A percentile compares a stretch with the other conserved stretches of the same genome.
Evolutionary conservation across 2,888 invertebrate genomes (phyloP).

Genomic region (Drosophila nr. perissopoda): DNA sequence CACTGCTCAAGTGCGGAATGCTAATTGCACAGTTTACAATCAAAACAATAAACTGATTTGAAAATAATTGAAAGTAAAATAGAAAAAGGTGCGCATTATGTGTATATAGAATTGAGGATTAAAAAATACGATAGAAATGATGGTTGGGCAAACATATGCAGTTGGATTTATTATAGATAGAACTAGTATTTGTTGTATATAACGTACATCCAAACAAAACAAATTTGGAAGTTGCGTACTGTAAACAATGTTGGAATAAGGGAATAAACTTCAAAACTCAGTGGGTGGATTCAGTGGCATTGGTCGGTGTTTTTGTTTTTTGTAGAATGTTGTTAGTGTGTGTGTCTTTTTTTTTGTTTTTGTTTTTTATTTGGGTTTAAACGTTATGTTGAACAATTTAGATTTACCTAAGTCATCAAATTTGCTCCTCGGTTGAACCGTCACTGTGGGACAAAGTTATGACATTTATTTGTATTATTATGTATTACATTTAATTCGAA

Average conservation of each 20-base stretch:
- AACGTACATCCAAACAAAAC: constrained; percentile 54
- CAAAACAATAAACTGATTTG: constrained; percentile 26
- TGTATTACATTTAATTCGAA: constrained; percentile 52
- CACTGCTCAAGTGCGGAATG: constrained; percentile 45
- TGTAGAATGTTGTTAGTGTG: constrained; percentile 41
- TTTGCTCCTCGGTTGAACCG: constrained; percentile 89
- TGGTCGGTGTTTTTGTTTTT: constrained; percentile 28
- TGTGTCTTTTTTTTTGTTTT: constrained; percentile 23
- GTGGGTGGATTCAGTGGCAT: constrained; percentile 46
- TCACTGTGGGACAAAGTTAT: constrained; percentile 86
- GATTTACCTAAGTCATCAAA: constrained; percentile 90
- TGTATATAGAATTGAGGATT: constrained; percentile 24
- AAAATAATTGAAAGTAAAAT: constrained; percentile 16
- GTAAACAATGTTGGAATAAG: constrained; percentile 55
- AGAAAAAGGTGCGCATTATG: constrained; percentile 34
- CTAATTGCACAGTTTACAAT: constrained; percentile 35
- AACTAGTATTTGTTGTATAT: constrained; percentile 42
- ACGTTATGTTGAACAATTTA: constrained; percentile 48
- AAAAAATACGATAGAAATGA: constrained; percentile 22
- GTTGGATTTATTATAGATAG: constrained; percentile 6
- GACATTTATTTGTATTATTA: constrained; percentile 72
- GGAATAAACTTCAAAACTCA: constrained; percentile 56
- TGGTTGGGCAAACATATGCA: constrained; percentile 32
- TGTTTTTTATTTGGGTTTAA: constrained; percentile 20
- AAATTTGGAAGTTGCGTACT: constrained; percentile 55